phyloP scores from a whole-genome alignment of 2,888 invertebrate species.

The Torymus tubicola region DNA sequence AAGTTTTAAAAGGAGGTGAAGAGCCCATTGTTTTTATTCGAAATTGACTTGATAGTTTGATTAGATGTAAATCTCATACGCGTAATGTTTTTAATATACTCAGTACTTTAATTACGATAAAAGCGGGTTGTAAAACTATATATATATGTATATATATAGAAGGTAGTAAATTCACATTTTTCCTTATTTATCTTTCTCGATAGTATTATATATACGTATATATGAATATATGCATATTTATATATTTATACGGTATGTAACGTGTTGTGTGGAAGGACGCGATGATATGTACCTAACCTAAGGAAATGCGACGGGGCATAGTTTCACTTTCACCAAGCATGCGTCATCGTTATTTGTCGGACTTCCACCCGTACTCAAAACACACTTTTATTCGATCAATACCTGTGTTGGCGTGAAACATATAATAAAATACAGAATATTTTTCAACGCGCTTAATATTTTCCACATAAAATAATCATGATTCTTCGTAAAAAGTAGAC shows the following conservation, averaged over 20 bases:
- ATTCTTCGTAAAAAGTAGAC: too few species aligned
- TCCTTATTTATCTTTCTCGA: slow-evolving; percentile 31
- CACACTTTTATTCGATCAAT: too few species aligned
- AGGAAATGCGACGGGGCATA: slow-evolving; percentile 48
- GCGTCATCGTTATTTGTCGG: not conserved
- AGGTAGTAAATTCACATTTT: slow-evolving; percentile 51
- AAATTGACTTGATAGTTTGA: slow-evolving; percentile 59
- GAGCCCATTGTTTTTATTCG: slow-evolving; percentile 43
- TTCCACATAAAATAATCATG: too few species aligned
- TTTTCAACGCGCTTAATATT: too few species aligned
- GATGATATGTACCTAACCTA: slow-evolving; percentile 74
- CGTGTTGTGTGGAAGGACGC: slow-evolving; percentile 65
- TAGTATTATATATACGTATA: slow-evolving; percentile 31
- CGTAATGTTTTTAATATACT: slow-evolving; percentile 37
- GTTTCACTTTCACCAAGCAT: slow-evolving; percentile 9
- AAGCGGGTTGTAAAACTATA: slow-evolving; percentile 54
- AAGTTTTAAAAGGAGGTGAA: slow-evolving; percentile 38
- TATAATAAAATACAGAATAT: too few species aligned
- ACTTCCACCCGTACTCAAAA: not conserved
- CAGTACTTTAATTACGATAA: slow-evolving; percentile 51
- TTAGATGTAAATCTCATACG: slow-evolving; percentile 40
- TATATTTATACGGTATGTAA: slow-evolving; percentile 39
- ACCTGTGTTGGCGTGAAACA: too few species aligned
- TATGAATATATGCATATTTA: slow-evolving; percentile 36
- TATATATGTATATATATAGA: slow-evolving; percentile 42